Percentiles rank a stretch among this genome's conserved stretches.
Conservation (phyloP, 2,797 vertebrate species). For the Spinibarbus caldwelli region DNA sequence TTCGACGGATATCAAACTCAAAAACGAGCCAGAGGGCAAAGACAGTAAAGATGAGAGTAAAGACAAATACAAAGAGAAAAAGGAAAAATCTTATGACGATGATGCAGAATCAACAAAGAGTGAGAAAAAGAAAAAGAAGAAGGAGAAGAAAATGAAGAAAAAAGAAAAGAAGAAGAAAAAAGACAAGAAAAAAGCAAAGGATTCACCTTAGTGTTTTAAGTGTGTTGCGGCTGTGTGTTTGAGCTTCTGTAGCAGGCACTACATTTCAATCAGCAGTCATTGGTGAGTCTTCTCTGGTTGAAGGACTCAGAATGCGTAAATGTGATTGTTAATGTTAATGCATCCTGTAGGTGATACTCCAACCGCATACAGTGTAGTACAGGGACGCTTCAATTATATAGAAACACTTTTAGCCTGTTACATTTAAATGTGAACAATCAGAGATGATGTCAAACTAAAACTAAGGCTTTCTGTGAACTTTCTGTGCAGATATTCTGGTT, state of each 20-base stretch:
- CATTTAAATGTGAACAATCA: background rate
- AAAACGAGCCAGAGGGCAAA: slow-evolving; percentile 44
- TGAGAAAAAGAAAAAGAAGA: slow-evolving; percentile 63
- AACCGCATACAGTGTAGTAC: background rate
- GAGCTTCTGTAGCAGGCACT: background rate
- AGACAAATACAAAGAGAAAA: slow-evolving; percentile 48
- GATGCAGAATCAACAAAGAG: slow-evolving; percentile 49
- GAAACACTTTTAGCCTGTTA: background rate
- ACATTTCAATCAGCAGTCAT: background rate
- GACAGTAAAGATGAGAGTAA: slow-evolving; percentile 41
- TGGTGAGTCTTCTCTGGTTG: background rate
- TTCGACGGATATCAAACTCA: slow-evolving; percentile 21
- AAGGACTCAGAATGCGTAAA: background rate
- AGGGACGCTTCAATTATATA: background rate
- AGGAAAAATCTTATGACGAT: background rate
- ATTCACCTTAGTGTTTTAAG: background rate
- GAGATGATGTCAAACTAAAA: background rate
- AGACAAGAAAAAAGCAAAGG: slow-evolving; percentile 52
- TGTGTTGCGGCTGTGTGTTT: background rate
- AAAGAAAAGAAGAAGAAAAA: slow-evolving; percentile 67
- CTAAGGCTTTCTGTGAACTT: background rate
- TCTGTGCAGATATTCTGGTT: background rate
- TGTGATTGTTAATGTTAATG: background rate
- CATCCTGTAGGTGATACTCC: background rate
- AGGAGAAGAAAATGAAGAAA: slow-evolving; percentile 72